Evolutionary conservation across 2,113 vertebrate species (phyloP).

Genomic region (Notiomystis cincta): DNA sequence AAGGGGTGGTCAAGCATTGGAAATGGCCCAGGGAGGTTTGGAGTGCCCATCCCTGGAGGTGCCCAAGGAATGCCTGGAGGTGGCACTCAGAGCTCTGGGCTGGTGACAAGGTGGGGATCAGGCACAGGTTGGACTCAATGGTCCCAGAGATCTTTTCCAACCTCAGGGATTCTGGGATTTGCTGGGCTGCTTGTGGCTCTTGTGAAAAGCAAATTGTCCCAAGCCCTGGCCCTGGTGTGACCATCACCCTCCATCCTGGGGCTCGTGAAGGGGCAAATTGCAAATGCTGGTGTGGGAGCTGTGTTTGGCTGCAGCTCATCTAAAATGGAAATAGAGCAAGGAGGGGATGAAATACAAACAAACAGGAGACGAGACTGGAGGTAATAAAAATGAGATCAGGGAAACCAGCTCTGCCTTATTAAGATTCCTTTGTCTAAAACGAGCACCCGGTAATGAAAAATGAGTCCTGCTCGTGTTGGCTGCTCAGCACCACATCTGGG

Average conservation of each 20-base stretch:
- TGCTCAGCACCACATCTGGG: background rate
- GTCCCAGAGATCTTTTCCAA: background rate
- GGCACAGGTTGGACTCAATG: background rate
- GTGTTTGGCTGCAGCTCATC: background rate
- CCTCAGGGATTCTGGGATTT: background rate
- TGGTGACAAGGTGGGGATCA: background rate
- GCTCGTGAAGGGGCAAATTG: background rate
- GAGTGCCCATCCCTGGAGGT: background rate
- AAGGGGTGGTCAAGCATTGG: background rate
- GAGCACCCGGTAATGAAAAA: conserved; percentile 39
- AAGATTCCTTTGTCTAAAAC: conserved; percentile 51
- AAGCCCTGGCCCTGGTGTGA: background rate
- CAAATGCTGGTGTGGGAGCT: background rate
- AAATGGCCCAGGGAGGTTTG: background rate
- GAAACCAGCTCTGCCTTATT: conserved; percentile 29
- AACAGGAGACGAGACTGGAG: background rate
- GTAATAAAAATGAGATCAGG: conserved; percentile 49
- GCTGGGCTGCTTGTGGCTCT: rapidly evolving
- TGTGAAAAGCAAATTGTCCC: background rate
- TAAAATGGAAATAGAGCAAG: background rate
- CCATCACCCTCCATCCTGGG: background rate
- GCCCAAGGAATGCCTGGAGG: background rate
- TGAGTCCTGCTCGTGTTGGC: background rate
- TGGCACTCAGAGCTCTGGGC: background rate
- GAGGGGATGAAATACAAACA: conserved; percentile 18